phyloP scores from a whole-genome alignment of 2,888 invertebrate species.

The Omphaloscelis lunosa region DNA sequence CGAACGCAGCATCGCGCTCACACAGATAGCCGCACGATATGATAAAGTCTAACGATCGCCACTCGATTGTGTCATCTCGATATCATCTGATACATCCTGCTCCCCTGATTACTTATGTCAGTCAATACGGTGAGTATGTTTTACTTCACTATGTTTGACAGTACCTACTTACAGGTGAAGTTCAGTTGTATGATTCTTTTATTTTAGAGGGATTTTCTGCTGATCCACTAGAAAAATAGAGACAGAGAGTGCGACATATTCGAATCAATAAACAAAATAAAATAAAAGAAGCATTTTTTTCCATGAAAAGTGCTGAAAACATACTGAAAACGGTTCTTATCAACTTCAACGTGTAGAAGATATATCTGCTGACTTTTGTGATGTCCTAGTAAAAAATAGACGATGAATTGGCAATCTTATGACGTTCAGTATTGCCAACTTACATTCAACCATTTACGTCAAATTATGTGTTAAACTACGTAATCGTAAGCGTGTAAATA shows the following conservation, averaged over 20 bases:
- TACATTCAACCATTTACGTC: not conserved
- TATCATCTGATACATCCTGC: slow-evolving; percentile 61
- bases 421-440: slow-evolving; percentile 1
- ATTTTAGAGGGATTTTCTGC: not conserved
- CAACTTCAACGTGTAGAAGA: not conserved
- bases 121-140: slow-evolving; percentile 32
- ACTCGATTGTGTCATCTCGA: slow-evolving; percentile 66
- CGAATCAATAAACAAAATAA: not conserved
- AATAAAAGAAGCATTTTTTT: not conserved
- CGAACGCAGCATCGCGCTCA: slow-evolving; percentile 65
- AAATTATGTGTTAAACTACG: not conserved
- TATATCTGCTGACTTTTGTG: not conserved
- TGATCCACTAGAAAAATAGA: not conserved
- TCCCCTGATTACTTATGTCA: slow-evolving; percentile 62
- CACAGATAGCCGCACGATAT: slow-evolving; percentile 66
- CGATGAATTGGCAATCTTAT: slow-evolving; percentile 23
- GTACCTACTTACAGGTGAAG: not conserved
- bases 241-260: not conserved
- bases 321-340: not conserved
- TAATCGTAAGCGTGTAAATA: not conserved
- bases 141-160: slow-evolving; percentile 9
- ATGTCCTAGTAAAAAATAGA: slow-evolving; percentile 24
- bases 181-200: not conserved
- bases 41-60: slow-evolving; percentile 65
- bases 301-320: not conserved